Percentiles rank a stretch among this genome's conserved stretches.
Conservation (phyloP, 1,140 invertebrate species). For the Aplysia californica region DNA sequence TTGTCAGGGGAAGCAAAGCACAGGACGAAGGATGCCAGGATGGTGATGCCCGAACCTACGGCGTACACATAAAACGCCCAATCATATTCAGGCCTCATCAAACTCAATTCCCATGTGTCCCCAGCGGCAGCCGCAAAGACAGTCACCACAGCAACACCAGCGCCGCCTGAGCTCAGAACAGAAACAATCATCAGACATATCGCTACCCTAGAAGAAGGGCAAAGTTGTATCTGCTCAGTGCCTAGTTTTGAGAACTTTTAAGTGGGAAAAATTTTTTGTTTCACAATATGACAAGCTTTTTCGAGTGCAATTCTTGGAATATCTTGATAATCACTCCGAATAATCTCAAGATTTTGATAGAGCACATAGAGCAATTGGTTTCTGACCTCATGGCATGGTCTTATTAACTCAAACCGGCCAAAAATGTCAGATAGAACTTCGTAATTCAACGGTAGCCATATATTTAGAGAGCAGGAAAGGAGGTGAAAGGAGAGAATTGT, state of each 20-base stretch:
- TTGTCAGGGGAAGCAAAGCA: conserved; percentile 20
- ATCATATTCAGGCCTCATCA: neutral
- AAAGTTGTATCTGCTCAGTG: no score
- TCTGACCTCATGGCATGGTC: no score
- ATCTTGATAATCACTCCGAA: no score
- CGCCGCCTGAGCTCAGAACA: neutral
- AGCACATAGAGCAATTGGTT: no score
- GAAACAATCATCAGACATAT: neutral
- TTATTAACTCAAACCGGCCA: no score
- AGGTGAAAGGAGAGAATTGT: no score
- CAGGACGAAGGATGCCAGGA: conserved; percentile 2
- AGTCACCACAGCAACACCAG: neutral
- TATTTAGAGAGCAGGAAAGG: no score
- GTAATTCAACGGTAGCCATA: no score
- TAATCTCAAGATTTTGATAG: no score
- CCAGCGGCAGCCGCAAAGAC: neutral
- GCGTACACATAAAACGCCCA: conserved; percentile 11
- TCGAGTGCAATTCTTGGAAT: no score
- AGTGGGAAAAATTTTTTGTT: neutral
- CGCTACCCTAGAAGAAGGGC: neutral
- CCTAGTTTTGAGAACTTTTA: no score
- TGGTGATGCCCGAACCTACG: neutral
- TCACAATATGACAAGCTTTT: neutral
- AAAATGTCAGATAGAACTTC: no score
- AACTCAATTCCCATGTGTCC: neutral